phyloP scores from a whole-genome alignment of 2,113 vertebrate genomes.

The Symphodus melops region DNA sequence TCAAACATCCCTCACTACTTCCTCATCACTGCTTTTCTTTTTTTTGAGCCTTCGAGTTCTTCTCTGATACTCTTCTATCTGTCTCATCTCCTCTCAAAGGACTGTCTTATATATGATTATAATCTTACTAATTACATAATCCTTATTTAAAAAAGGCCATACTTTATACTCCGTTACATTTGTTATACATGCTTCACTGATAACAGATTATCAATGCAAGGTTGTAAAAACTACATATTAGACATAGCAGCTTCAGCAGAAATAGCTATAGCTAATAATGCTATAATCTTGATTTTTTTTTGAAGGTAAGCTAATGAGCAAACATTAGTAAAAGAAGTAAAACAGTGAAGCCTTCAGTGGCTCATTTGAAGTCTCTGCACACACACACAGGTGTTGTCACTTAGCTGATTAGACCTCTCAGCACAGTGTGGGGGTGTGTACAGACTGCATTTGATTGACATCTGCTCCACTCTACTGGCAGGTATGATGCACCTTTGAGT shows the following conservation, averaged over 20 bases:
- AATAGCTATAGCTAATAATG: not conserved
- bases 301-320: not conserved
- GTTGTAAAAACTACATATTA: not conserved
- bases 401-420: slow-evolving; percentile 10
- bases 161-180: slow-evolving; percentile 10
- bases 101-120: slow-evolving; percentile 7
- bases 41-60: slow-evolving; percentile 28
- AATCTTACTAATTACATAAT: slow-evolving; percentile 13
- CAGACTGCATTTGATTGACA: slow-evolving; percentile 30
- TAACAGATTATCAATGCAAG: not conserved
- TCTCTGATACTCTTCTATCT: slow-evolving; percentile 21
- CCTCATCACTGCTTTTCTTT: slow-evolving; percentile 18
- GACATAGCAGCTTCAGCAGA: not conserved
- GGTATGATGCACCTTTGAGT: slow-evolving; percentile 6
- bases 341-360: not conserved
- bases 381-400: slow-evolving; percentile 17
- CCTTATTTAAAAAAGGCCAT: slow-evolving; percentile 8
- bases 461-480: not conserved
- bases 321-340: not conserved
- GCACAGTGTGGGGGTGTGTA: slow-evolving; percentile 7
- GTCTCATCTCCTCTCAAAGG: slow-evolving; percentile 26
- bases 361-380: slow-evolving; percentile 5
- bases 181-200: not conserved
- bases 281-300: not conserved
- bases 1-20: slow-evolving; percentile 68